Evolutionary conservation across 30 jellyfish, hydroid and myxozoan species (phyloP).

Genomic region (Turritopsis dohrnii): DNA sequence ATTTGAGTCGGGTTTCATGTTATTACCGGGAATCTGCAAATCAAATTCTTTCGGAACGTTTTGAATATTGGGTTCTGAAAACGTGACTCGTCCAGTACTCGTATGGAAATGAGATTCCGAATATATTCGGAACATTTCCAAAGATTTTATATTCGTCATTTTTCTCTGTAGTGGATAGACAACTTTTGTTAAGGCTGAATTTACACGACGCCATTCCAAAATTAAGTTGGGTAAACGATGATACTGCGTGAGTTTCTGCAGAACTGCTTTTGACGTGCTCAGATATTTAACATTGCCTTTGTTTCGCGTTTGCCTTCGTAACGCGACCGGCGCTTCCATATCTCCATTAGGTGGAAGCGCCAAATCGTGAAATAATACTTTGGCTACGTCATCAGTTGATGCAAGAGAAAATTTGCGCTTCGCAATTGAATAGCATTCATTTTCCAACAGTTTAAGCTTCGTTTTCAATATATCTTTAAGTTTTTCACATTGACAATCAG

Average conservation of each 20-base stretch:
- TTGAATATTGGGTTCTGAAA: conserved; percentile 85
- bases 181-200: conserved; percentile 62
- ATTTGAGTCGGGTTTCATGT: neutral
- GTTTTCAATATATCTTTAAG: conserved; percentile 39
- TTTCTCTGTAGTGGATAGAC: conserved; percentile 81
- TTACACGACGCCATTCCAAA: conserved; percentile 88
- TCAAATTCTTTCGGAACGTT: conserved; percentile 89
- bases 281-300: conserved; percentile 51
- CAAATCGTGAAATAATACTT: conserved; percentile 62
- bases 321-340: conserved; percentile 23
- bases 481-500: conserved; percentile 49
- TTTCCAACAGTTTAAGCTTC: conserved; percentile 40
- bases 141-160: conserved; percentile 11
- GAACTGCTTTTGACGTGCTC: conserved; percentile 78
- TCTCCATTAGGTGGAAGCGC: conserved; percentile 75
- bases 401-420: conserved; percentile 58
- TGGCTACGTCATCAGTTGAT: conserved; percentile 89
- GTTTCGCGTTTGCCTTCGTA: conserved; percentile 24
- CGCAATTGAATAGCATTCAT: conserved; percentile 51
- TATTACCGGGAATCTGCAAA: conserved; percentile 22
- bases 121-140: conserved; percentile 49
- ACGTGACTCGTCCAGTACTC: conserved; percentile 86
- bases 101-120: conserved; percentile 68
- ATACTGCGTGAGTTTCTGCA: conserved; percentile 59
- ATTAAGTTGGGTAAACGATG: conserved; percentile 77